These are phyloP conservation scores for Alitta virens DNA, from an alignment of 2,888 invertebrate species.

Conservation along the genomic window DNA sequence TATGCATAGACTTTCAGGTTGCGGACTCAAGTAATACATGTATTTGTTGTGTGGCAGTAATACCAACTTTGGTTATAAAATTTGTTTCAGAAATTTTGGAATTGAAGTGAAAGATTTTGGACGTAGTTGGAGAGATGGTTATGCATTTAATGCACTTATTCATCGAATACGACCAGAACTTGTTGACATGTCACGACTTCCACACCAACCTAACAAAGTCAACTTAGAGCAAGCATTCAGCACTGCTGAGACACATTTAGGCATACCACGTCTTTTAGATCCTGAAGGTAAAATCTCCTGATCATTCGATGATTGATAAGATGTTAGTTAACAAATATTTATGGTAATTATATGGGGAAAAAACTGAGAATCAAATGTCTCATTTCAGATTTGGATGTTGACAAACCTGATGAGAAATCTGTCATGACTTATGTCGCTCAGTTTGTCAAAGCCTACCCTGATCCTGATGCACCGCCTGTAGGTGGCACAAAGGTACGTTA, in stretches of 20 bases:
- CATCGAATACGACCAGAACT: slow-evolving; percentile 91
- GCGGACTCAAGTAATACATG: no score
- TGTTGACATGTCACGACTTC: slow-evolving; percentile 81
- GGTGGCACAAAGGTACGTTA: slow-evolving; percentile 6
- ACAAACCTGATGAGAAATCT: slow-evolving; percentile 93
- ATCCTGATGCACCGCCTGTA: slow-evolving; percentile 26
- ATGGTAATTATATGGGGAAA: no score
- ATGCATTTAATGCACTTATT: slow-evolving; percentile 91
- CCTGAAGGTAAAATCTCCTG: slow-evolving; percentile 81
- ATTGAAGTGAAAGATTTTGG: slow-evolving; percentile 91
- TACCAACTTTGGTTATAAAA: no score
- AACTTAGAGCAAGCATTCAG: slow-evolving; percentile 90
- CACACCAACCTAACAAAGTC: slow-evolving; percentile 73
- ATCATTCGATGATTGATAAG: no score
- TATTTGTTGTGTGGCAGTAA: no score
- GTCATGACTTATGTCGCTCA: slow-evolving; percentile 99
- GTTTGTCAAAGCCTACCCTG: slow-evolving; percentile 80
- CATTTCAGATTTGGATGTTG: slow-evolving; percentile 79
- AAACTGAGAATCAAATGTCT: no score
- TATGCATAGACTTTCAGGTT: no score
- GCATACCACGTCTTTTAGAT: slow-evolving; percentile 86
- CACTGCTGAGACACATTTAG: slow-evolving; percentile 85
- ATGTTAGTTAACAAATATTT: no score
- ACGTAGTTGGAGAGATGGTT: slow-evolving; percentile 92
- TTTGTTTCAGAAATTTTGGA: slow-evolving; percentile 74